These are phyloP conservation scores for Calonectris borealis DNA, from an alignment of 2,113 vertebrate species.

Conservation along the genomic window DNA sequence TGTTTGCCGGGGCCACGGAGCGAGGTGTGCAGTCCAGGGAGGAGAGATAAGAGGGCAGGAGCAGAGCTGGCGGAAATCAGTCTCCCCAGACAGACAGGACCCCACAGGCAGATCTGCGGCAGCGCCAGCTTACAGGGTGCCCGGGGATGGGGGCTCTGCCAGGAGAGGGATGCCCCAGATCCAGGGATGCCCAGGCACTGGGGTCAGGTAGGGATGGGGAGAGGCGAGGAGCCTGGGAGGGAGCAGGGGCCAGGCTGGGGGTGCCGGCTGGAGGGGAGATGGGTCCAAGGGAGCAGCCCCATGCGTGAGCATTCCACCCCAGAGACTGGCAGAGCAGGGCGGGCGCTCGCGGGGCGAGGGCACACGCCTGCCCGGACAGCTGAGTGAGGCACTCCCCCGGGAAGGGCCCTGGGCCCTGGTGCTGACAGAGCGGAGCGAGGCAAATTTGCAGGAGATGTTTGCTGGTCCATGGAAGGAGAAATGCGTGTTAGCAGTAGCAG, in stretches of 20 bases:
- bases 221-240: neutral
- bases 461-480: neutral
- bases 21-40: neutral
- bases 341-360: fast-evolving
- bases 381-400: neutral
- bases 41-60: neutral
- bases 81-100: neutral
- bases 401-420: fast-evolving
- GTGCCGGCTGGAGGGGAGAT: neutral
- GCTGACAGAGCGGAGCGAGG: neutral
- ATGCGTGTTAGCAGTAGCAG: neutral
- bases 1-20: fast-evolving
- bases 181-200: neutral
- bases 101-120: neutral
- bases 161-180: neutral
- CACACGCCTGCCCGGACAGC: fast-evolving
- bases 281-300: neutral
- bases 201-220: neutral
- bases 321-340: neutral
- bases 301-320: fast-evolving
- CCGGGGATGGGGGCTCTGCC: neutral
- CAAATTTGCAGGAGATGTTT: neutral
- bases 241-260: neutral
- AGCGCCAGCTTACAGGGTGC: neutral
- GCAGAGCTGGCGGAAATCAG: neutral